These are phyloP conservation scores for Poeciliopsis retropinna DNA, from an alignment of 2,113 vertebrate genomes.

Conservation along the genomic window DNA sequence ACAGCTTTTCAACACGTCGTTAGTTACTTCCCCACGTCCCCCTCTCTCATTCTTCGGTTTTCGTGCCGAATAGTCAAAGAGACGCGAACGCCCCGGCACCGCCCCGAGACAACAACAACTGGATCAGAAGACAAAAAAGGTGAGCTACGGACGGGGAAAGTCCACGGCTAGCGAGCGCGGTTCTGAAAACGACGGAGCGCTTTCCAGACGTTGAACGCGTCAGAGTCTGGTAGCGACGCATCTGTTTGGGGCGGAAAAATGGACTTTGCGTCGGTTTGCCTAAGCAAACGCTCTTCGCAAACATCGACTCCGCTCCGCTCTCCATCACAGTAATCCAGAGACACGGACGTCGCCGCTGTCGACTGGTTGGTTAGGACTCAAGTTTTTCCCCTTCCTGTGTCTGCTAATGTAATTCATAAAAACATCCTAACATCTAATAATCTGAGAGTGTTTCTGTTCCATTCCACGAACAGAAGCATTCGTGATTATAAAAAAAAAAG, in stretches of 20 bases:
- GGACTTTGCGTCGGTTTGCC: slow-evolving; percentile 35
- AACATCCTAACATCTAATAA: too few relatives aligned
- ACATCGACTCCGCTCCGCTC: slow-evolving; percentile 47
- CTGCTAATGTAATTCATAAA: too few relatives aligned
- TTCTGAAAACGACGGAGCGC: too few relatives aligned
- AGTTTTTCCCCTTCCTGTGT: slow-evolving; percentile 5
- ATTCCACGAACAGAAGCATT: too few relatives aligned
- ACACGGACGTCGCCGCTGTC: slow-evolving; percentile 13
- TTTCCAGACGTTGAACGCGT: slow-evolving; percentile 8
- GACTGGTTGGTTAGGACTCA: slow-evolving; percentile 17
- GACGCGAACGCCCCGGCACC: neutral
- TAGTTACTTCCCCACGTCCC: neutral
- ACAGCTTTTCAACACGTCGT: slow-evolving; percentile 11
- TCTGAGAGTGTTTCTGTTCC: too few relatives aligned
- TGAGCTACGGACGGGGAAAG: neutral
- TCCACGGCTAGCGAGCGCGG: neutral
- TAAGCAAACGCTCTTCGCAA: slow-evolving; percentile 55
- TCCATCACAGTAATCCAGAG: slow-evolving; percentile 38
- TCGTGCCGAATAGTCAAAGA: slow-evolving; percentile 10
- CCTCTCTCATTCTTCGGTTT: neutral
- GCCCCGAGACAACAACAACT: neutral
- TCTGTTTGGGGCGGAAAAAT: slow-evolving; percentile 29
- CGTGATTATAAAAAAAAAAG: too few relatives aligned
- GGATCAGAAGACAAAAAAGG: slow-evolving; percentile 4
- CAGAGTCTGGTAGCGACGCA: slow-evolving; percentile 43